Conservation (phyloP, 2,888 invertebrate genomes). For the Pachydiplax longipennis region DNA sequence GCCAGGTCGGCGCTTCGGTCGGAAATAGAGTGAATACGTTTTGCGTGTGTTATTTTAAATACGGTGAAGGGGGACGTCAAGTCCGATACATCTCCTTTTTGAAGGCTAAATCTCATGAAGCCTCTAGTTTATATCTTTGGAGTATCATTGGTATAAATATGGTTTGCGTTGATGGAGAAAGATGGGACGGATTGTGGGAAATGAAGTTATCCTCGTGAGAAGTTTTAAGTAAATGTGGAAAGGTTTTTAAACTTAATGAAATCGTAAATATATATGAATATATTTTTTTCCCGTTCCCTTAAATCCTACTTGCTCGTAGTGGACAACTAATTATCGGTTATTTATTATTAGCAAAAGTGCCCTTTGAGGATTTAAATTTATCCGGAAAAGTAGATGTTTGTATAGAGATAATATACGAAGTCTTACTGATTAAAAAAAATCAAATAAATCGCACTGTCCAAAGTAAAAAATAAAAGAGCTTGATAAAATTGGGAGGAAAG, state of each 20-base stretch:
- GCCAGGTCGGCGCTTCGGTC: not conserved
- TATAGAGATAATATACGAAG: not conserved
- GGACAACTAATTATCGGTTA: slow-evolving; percentile 10
- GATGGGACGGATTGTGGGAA: not conserved
- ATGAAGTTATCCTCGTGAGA: slow-evolving; percentile 13
- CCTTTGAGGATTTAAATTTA: not conserved
- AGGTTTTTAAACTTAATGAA: not conserved
- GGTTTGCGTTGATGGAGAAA: not conserved
- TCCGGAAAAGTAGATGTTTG: not conserved
- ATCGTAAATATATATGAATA: not conserved
- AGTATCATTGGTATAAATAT: not conserved
- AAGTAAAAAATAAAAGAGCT: slow-evolving; percentile 2
- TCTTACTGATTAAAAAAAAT: not conserved
- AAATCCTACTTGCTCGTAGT: not conserved
- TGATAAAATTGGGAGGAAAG: not conserved
- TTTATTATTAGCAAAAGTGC: slow-evolving; percentile 4
- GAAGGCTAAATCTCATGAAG: not conserved
- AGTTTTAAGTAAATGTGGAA: not conserved
- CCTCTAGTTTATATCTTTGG: not conserved
- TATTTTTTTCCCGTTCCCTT: not conserved
- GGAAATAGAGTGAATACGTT: not conserved
- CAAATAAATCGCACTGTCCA: not conserved
- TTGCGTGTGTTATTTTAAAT: not conserved
- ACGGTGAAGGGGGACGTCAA: not conserved
- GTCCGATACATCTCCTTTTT: not conserved